Conservation (phyloP, 2,113 vertebrate genomes). For the Coreoperca whiteheadi region DNA sequence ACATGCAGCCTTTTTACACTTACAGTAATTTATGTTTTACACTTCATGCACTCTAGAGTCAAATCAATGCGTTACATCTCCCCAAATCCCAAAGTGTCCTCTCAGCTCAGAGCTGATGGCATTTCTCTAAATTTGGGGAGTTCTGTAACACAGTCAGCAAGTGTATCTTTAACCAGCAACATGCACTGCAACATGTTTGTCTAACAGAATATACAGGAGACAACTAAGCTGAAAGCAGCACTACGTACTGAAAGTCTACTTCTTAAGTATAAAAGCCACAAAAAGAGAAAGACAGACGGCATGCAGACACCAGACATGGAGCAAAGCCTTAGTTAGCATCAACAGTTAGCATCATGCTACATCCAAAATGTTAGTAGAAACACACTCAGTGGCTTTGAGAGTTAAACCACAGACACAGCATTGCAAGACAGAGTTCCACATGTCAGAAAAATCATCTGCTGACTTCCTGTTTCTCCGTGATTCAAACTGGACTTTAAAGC, state of each 20-base stretch:
- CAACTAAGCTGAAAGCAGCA: background rate
- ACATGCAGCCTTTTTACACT: constrained; percentile 29
- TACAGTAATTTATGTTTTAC: background rate
- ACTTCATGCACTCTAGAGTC: constrained; percentile 10
- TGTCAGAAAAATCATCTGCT: constrained; percentile 11
- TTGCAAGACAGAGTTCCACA: constrained; percentile 44
- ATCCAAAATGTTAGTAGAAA: constrained; percentile 49
- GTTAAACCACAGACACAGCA: constrained; percentile 68
- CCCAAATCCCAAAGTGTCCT: background rate
- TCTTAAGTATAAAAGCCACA: background rate
- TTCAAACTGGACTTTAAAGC: background rate
- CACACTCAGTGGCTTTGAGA: background rate
- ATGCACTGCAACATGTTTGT: constrained; percentile 22
- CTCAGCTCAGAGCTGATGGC: background rate
- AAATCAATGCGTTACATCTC: background rate
- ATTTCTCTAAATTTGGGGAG: background rate
- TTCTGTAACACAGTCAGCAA: background rate
- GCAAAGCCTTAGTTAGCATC: constrained; percentile 47
- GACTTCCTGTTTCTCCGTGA: constrained; percentile 18
- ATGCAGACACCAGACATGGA: constrained; percentile 56
- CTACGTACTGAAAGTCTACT: constrained; percentile 1
- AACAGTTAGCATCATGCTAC: constrained; percentile 70
- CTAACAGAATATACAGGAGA: background rate
- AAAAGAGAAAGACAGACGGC: constrained; percentile 27
- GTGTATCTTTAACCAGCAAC: constrained; percentile 11